These are phyloP conservation scores for Limanda limanda DNA, from an alignment of 2,113 vertebrate species.

Conservation along the genomic window DNA sequence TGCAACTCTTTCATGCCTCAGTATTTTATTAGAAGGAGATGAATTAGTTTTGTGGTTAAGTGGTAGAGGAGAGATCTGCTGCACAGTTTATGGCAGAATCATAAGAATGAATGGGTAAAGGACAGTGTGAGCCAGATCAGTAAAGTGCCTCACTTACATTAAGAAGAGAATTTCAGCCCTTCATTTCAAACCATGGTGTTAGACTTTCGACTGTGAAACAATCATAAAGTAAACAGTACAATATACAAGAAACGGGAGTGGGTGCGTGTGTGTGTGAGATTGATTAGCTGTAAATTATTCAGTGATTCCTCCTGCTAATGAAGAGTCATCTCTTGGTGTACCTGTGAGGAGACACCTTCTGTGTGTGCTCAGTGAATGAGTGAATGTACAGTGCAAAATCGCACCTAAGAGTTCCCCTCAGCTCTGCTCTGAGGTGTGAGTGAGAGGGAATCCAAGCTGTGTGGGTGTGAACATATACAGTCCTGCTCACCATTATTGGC, in stretches of 20 bases:
- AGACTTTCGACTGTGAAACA: neutral
- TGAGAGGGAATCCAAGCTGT: conserved; percentile 48
- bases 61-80: conserved; percentile 8
- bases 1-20: neutral
- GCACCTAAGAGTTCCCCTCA: conserved; percentile 37
- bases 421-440: conserved; percentile 34
- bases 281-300: conserved; percentile 70
- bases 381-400: conserved; percentile 27
- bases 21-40: conserved; percentile 34
- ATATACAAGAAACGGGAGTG: neutral
- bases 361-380: conserved; percentile 4
- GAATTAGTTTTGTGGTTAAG: conserved; percentile 32
- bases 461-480: too few species aligned
- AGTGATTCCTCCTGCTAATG: conserved; percentile 64
- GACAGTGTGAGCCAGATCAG: neutral
- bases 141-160: conserved; percentile 13
- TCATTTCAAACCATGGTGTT: conserved; percentile 19
- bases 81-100: conserved; percentile 28
- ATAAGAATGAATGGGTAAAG: conserved; percentile 25
- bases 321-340: conserved; percentile 57
- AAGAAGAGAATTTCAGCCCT: neutral
- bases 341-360: conserved; percentile 43
- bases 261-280: conserved; percentile 28
- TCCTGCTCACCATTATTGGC: too few species aligned
- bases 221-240: neutral